Conservation (phyloP, 1,140 invertebrate species). For the Portunus trituberculatus region DNA sequence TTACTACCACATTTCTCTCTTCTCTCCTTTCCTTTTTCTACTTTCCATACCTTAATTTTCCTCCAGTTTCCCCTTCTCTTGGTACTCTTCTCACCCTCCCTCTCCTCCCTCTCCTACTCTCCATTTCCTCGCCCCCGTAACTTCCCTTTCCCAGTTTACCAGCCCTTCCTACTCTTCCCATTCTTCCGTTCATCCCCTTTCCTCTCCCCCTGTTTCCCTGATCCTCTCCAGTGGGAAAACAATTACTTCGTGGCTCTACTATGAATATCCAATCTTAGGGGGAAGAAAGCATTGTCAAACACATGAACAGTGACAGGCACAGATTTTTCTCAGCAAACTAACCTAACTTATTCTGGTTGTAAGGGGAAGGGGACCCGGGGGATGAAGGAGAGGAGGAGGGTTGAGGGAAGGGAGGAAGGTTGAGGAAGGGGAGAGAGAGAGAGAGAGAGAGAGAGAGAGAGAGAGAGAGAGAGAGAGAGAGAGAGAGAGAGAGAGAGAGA, state of each 20-base stretch:
- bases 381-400: neutral
- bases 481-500: neutral
- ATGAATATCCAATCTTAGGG: conserved; percentile 31
- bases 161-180: neutral
- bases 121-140: neutral
- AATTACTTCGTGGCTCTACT: conserved; percentile 30
- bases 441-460: neutral
- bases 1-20: neutral
- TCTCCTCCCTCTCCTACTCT: neutral
- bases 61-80: neutral
- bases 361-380: neutral
- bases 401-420: no score
- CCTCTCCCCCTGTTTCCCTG: neutral
- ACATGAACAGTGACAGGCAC: neutral
- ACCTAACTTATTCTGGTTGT: neutral
- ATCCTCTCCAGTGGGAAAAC: conserved; percentile 28
- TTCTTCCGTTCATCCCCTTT: neutral
- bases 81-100: neutral
- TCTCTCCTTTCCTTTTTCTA: neutral
- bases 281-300: neutral
- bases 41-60: neutral
- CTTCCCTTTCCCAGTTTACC: no score
- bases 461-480: neutral
- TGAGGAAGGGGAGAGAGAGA: no score
- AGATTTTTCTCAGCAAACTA: conserved; percentile 52